These are phyloP conservation scores for Trachelus iudaicus DNA, from an alignment of 2,888 invertebrate genomes.

Conservation along the genomic window DNA sequence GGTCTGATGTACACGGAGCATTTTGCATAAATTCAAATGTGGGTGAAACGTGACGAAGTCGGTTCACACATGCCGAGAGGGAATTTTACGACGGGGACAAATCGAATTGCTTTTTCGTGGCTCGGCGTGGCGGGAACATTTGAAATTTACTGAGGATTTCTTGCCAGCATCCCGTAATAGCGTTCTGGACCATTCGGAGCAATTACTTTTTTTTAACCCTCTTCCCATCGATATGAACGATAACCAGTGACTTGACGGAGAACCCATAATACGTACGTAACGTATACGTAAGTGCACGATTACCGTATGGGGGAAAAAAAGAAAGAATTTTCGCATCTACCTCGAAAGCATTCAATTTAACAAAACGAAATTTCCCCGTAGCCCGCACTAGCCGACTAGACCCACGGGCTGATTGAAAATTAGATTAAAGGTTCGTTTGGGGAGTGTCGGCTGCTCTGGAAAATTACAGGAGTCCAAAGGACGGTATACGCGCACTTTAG, in stretches of 20 bases:
- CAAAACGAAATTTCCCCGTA: not conserved
- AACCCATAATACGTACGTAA: not conserved
- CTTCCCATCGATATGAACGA: not conserved
- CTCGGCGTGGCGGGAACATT: not conserved
- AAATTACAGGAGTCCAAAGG: conserved; percentile 32
- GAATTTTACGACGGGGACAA: not conserved
- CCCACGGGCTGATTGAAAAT: conserved; percentile 28
- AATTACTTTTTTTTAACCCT: not conserved
- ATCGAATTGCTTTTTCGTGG: not conserved
- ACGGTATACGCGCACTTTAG: conserved; percentile 14
- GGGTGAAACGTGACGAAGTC: not conserved
- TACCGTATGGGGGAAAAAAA: not conserved
- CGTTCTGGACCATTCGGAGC: not conserved
- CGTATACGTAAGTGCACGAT: not conserved
- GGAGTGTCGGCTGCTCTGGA: conserved; percentile 38
- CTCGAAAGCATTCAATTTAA: not conserved
- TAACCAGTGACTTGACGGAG: not conserved
- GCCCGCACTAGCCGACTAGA: not conserved
- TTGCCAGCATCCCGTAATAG: not conserved
- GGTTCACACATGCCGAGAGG: not conserved
- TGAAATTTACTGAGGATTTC: not conserved
- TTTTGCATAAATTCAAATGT: not conserved
- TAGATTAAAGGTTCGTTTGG: conserved; percentile 44
- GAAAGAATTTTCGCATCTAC: not conserved
- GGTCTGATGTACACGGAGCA: not conserved